phyloP scores from a whole-genome alignment of 2,113 vertebrate species.

The Saguinus midas region DNA sequence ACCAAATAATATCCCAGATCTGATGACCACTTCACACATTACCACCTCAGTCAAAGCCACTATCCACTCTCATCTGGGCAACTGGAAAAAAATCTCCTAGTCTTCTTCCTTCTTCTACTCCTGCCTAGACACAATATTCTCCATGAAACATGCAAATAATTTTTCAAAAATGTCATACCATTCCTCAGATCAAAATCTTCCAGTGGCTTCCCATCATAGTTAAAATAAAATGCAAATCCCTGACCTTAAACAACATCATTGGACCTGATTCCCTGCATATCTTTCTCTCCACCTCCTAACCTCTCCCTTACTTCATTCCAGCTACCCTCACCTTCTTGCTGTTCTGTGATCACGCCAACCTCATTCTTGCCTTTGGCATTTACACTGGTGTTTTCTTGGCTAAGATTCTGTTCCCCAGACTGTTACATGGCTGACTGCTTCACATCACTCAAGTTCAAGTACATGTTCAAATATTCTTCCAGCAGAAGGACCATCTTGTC shows the following conservation, averaged over 20 bases:
- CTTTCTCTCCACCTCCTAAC: background rate
- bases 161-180: background rate
- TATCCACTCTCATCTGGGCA: background rate
- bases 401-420: background rate
- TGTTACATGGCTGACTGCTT: background rate
- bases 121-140: background rate
- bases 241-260: background rate
- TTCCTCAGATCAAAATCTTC: background rate
- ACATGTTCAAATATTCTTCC: background rate
- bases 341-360: background rate
- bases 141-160: background rate
- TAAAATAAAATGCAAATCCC: background rate
- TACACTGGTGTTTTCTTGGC: background rate
- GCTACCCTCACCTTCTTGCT: background rate
- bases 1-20: background rate
- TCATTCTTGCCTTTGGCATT: background rate
- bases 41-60: background rate
- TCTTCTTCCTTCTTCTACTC: background rate
- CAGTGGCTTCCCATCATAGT: background rate
- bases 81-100: background rate
- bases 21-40: background rate
- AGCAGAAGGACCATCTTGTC: background rate
- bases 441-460: background rate
- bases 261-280: background rate
- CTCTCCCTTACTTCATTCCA: background rate